Conservation (phyloP, 2,113 vertebrate species). For the Oncorhynchus nerka region DNA sequence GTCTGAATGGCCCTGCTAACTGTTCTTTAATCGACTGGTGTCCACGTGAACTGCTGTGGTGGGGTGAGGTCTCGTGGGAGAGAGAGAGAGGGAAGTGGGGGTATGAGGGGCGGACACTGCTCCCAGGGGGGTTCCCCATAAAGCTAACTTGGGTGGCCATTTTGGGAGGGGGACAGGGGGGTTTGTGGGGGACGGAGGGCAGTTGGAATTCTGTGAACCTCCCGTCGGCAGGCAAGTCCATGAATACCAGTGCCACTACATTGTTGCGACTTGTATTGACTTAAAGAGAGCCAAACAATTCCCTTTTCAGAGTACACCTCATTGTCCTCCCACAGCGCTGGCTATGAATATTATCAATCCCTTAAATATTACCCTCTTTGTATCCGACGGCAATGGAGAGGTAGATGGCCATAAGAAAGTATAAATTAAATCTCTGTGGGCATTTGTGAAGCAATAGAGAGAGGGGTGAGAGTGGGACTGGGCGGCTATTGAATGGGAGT, state of each 20-base stretch:
- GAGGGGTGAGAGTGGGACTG: slow-evolving; percentile 33
- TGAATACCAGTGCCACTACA: background rate
- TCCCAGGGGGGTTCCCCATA: background rate
- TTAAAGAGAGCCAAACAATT: background rate
- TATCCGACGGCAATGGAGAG: slow-evolving; percentile 25
- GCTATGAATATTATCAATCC: slow-evolving; percentile 36
- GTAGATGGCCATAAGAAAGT: slow-evolving; percentile 39
- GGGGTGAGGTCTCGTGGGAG: background rate
- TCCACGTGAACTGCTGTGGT: slow-evolving; percentile 36
- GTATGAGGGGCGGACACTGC: too few species aligned
- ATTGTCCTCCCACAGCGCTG: slow-evolving; percentile 15
- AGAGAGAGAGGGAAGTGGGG: background rate
- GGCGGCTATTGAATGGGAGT: slow-evolving; percentile 33
- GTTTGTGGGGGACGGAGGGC: too few species aligned
- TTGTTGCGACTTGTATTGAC: background rate
- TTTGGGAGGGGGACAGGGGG: background rate
- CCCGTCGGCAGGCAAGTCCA: background rate
- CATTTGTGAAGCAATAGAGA: slow-evolving; percentile 31
- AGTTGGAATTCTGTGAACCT: background rate
- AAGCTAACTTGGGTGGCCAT: slow-evolving; percentile 46
- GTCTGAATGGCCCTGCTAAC: slow-evolving; percentile 41
- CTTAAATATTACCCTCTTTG: slow-evolving; percentile 44
- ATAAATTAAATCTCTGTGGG: slow-evolving; percentile 47
- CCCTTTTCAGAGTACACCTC: slow-evolving; percentile 17
- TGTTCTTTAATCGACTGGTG: slow-evolving; percentile 55